These are phyloP conservation scores for Phania funesta DNA, from an alignment of 2,888 invertebrate genomes.

Conservation along the genomic window DNA sequence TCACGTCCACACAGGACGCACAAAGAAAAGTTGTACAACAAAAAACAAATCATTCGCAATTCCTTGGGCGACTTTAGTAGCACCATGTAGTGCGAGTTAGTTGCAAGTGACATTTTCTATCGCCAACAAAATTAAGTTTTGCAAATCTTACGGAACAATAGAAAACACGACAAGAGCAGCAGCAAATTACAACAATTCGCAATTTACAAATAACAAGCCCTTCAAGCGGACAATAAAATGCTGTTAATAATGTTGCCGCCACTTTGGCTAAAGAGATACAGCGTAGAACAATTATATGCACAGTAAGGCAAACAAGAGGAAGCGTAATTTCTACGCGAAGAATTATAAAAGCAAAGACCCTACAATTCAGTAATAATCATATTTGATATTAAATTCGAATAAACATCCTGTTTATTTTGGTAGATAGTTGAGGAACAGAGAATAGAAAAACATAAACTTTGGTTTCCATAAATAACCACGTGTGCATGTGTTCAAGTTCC, in stretches of 20 bases:
- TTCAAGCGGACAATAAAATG: conserved; percentile 53
- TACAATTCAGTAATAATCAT: no score
- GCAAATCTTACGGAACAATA: conserved; percentile 23
- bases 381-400: neutral
- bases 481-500: no score
- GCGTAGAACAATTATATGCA: neutral
- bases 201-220: conserved; percentile 36
- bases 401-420: no score
- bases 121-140: conserved; percentile 46
- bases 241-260: conserved; percentile 63
- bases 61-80: conserved; percentile 24
- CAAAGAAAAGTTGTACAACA: neutral
- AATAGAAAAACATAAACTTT: no score
- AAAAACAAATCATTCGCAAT: neutral
- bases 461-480: no score
- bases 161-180: conserved; percentile 10
- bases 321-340: neutral
- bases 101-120: conserved; percentile 51
- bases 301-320: neutral
- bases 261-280: conserved; percentile 47
- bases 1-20: neutral
- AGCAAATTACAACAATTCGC: conserved; percentile 1
- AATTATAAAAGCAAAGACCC: neutral
- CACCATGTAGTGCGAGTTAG: conserved; percentile 39
- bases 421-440: no score